A percentile compares a stretch with the other conserved stretches of the same genome.
These are phyloP conservation scores for Takifugu bimaculatus DNA, from an alignment of 2,113 vertebrate species.

Conservation along the genomic window DNA sequence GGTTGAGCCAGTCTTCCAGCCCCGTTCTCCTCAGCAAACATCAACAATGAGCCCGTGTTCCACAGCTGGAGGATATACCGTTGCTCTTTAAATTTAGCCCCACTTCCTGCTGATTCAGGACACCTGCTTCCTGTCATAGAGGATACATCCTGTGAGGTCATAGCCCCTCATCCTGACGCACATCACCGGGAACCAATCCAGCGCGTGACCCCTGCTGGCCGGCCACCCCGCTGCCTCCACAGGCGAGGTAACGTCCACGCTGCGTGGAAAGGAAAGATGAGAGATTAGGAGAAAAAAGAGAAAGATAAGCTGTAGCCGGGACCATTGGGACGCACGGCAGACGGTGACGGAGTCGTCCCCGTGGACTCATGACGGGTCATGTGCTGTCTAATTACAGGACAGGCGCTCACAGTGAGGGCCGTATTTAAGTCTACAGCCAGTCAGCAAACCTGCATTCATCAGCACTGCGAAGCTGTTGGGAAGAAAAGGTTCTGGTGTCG, in stretches of 20 bases:
- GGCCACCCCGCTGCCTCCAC: slow-evolving; percentile 24
- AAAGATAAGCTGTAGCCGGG: too few relatives aligned
- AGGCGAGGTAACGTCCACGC: neutral
- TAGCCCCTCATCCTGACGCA: slow-evolving; percentile 24
- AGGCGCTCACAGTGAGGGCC: slow-evolving; percentile 36
- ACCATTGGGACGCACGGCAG: slow-evolving; percentile 15
- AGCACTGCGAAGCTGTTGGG: slow-evolving; percentile 13
- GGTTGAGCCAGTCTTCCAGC: too few relatives aligned
- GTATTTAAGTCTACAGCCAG: slow-evolving; percentile 31
- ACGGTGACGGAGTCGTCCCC: slow-evolving; percentile 17
- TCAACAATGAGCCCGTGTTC: too few relatives aligned
- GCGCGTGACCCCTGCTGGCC: neutral
- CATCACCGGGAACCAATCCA: slow-evolving; percentile 46
- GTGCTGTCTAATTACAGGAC: slow-evolving; percentile 30
- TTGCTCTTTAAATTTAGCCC: slow-evolving; percentile 55
- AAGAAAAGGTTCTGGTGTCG: slow-evolving; percentile 11
- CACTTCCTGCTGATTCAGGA: slow-evolving; percentile 57
- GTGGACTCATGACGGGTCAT: slow-evolving; percentile 23
- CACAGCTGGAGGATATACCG: slow-evolving; percentile 18
- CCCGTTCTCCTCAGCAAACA: too few relatives aligned
- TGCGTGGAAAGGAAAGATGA: neutral
- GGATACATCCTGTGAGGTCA: slow-evolving; percentile 57
- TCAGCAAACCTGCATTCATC: slow-evolving; percentile 42
- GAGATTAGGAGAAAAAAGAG: neutral
- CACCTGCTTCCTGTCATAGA: slow-evolving; percentile 71